Base-by-base conservation (phyloP, 2,113 vertebrate genomes). In the Campylorhamphus procurvoides region DNA sequence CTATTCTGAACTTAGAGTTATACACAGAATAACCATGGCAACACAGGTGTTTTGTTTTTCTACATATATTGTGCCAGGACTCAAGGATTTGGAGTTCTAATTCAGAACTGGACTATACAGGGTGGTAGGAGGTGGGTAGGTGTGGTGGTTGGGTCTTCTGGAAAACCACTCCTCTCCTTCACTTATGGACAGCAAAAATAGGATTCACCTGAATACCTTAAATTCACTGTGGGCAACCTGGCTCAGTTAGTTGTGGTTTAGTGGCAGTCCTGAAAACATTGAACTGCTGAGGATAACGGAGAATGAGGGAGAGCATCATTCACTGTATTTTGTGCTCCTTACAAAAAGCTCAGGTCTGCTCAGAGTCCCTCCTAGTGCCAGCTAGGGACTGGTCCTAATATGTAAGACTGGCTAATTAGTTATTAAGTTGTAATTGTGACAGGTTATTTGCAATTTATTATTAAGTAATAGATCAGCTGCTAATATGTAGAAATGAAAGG, bases 251-350 rank as follows among this genome's bases (percentile, higher is more conserved):
- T 2, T 62, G 27, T 56, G 19, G 47, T 40, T 44, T 42, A 77
- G 22, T 27, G 31, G 49, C 4, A 4, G 7, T 67, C 16, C 24
- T 72, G 68, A 72, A 28, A 81, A 42, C 8, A 28, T 9, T 1
- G 3, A 55, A 49, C 39, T 68, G 59, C 31, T 64, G 39, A 10
- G 63, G 40, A 22, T 25, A 81, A 49, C 0, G 0, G 19, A 73
- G 24, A 59, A 50, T 50, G 25, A 42, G 18, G 12, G 18, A 82
- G 17, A 42, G 2, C 31, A 53, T 47, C 0, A 0, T 62, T 42
- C 1, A 2, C 24, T 39, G 24, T 19, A 33, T n/a, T 40, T 49
- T 39, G 12, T 60, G 23, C 15, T 76, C 33, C 58, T 88, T 47
- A 28, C 3, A 5, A 46, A 80, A 94, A 91, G 7, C 19, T 33